Conservation (phyloP, 53 echinoderm and acorn worm species). For the Hippasteria phrygiana region DNA sequence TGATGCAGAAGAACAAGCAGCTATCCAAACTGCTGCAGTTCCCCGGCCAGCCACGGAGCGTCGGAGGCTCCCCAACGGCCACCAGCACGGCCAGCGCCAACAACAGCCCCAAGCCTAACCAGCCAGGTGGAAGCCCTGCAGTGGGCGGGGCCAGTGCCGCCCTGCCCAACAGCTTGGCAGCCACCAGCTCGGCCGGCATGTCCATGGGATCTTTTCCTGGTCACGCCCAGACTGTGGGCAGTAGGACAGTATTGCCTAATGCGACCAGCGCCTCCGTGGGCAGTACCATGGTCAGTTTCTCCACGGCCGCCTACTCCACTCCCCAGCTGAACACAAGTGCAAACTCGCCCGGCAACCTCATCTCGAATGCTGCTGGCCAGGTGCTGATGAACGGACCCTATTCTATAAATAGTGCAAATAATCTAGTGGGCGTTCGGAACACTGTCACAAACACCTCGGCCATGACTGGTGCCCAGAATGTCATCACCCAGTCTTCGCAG, state of each 20-base stretch:
- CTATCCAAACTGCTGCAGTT: conserved; percentile 90
- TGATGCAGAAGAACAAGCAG: conserved; percentile 92
- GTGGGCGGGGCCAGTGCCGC: conserved; percentile 59
- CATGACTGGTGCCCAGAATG: conserved; percentile 22
- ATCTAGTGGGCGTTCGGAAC: conserved; percentile 61
- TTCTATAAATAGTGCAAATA: conserved; percentile 67
- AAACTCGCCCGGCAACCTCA: conserved; percentile 56
- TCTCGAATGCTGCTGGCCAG: conserved; percentile 37
- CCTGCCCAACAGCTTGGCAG: conserved; percentile 80
- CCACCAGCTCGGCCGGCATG: conserved; percentile 67
- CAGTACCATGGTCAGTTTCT: conserved; percentile 85
- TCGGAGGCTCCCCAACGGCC: conserved; percentile 61
- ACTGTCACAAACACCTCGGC: conserved; percentile 58
- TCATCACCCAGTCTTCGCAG: conserved; percentile 52
- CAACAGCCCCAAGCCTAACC: conserved; percentile 66
- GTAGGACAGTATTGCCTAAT: conserved; percentile 71
- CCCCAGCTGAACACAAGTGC: conserved; percentile 55
- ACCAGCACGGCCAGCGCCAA: conserved; percentile 74
- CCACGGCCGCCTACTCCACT: conserved; percentile 35
- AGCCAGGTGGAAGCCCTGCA: conserved; percentile 48
- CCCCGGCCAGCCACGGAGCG: conserved; percentile 82
- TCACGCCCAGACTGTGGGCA: conserved; percentile 72
- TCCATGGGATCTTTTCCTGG: conserved; percentile 61
- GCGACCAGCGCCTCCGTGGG: conserved; percentile 65
- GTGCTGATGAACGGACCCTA: conserved; percentile 60